A percentile compares a stretch with the other conserved stretches of the same genome.
Evolutionary conservation across 2,113 vertebrate species (phyloP).

Genomic region (Arenaria interpres): DNA sequence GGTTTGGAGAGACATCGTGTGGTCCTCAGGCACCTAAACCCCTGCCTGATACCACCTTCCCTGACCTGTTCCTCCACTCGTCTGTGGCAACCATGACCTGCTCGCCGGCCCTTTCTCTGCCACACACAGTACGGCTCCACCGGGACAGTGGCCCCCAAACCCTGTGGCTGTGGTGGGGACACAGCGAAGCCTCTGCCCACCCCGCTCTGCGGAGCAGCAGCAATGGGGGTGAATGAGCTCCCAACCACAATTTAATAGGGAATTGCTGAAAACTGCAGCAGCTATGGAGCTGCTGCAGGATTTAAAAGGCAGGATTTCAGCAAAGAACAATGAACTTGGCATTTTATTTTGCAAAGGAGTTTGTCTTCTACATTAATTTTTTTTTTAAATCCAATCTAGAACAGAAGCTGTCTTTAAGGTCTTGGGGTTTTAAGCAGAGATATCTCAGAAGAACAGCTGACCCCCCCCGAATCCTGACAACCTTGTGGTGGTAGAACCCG

Average conservation of each 20-base stretch:
- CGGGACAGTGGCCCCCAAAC: rapidly evolving
- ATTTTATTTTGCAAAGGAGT: not conserved
- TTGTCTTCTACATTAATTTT: too few relatives aligned
- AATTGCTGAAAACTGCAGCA: not conserved
- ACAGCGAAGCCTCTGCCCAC: not conserved
- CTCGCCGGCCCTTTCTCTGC: not conserved
- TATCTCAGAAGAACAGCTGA: not conserved
- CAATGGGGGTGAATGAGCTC: not conserved
- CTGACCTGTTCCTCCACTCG: not conserved
- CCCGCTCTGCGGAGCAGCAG: not conserved
- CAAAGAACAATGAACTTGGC: not conserved
- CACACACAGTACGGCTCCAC: rapidly evolving
- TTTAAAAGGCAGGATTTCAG: not conserved
- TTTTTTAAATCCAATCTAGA: not conserved
- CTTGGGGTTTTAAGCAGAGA: not conserved
- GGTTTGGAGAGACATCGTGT: rapidly evolving
- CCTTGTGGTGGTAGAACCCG: rapidly evolving
- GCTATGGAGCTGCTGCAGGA: not conserved
- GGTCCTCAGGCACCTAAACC: not conserved
- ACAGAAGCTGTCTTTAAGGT: not conserved
- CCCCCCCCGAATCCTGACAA: too few relatives aligned
- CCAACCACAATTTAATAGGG: not conserved
- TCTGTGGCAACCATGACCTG: rapidly evolving
- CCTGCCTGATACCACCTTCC: rapidly evolving
- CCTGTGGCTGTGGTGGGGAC: not conserved